These are phyloP conservation scores for Rhinella marina DNA, from an alignment of 2,797 vertebrate genomes.

Conservation along the genomic window DNA sequence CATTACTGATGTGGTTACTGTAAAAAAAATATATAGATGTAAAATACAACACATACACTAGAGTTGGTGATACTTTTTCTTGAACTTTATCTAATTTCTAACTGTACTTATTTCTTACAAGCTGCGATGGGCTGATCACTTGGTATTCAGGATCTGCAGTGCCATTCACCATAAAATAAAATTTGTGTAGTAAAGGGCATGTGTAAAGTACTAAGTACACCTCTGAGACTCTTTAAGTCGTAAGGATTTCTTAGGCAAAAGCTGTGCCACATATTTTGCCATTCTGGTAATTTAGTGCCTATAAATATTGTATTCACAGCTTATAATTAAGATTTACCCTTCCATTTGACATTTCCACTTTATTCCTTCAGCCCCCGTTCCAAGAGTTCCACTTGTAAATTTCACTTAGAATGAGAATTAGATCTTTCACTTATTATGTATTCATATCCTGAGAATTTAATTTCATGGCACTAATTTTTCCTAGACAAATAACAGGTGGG, in stretches of 20 bases:
- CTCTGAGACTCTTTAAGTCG: not conserved
- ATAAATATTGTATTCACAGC: slow-evolving; percentile 5
- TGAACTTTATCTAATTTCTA: no score
- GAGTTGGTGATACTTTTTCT: no score
- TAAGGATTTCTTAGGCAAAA: not conserved
- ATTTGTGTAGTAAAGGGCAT: not conserved
- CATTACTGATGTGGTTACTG: no score
- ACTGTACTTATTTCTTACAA: no score
- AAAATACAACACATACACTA: no score
- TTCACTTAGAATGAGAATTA: not conserved
- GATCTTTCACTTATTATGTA: not conserved
- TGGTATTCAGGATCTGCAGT: not conserved
- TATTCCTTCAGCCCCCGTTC: not conserved
- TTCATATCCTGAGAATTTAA: not conserved
- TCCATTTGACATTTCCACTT: slow-evolving; percentile 19
- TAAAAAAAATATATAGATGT: no score
- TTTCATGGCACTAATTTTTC: slow-evolving; percentile 22
- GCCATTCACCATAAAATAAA: not conserved
- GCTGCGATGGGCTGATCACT: not conserved
- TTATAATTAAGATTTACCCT: slow-evolving; percentile 20
- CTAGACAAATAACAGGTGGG: not conserved
- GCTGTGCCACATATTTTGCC: not conserved
- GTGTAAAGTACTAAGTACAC: not conserved
- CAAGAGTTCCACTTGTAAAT: not conserved
- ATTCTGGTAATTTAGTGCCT: not conserved